phyloP scores from a whole-genome alignment of 2,797 vertebrate genomes.

The Lacerta viridis region DNA sequence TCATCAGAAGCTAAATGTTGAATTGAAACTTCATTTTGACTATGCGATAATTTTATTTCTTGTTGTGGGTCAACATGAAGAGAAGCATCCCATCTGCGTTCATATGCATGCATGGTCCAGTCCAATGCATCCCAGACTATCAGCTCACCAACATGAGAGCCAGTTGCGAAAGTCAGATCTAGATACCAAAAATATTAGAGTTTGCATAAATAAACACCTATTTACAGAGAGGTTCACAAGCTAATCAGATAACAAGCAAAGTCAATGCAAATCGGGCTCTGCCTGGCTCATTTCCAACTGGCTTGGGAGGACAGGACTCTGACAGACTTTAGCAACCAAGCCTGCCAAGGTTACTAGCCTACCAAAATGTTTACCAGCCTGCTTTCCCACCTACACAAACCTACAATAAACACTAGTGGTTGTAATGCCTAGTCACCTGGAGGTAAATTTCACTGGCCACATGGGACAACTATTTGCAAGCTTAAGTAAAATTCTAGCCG shows the following conservation, averaged over 20 bases:
- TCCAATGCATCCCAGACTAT: conserved; percentile 92
- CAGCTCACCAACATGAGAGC: conserved; percentile 92
- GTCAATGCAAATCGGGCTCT: accelerated
- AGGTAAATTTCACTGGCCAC: not conserved
- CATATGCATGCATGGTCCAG: conserved; percentile 88
- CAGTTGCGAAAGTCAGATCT: conserved; percentile 91
- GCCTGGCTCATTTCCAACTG: not conserved
- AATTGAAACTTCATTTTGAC: conserved; percentile 90
- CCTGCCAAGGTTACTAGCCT: not conserved
- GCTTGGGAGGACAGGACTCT: no score
- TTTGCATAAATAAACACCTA: conserved; percentile 8
- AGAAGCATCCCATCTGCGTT: conserved; percentile 89
- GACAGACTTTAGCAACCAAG: no score
- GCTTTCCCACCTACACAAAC: not conserved
- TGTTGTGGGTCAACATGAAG: conserved; percentile 80
- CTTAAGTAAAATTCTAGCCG: not conserved
- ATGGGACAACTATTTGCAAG: not conserved
- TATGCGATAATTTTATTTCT: conserved; percentile 88
- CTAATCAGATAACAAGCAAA: not conserved
- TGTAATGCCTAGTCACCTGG: not conserved
- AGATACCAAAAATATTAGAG: conserved; percentile 35
- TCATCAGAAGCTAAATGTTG: conserved; percentile 91
- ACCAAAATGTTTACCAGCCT: not conserved
- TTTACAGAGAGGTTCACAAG: not conserved
- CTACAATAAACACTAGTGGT: not conserved